Percentiles rank a stretch among this genome's conserved stretches.
Evolutionary conservation across 2,888 invertebrate species (phyloP).

Genomic region (Adelphocoris suturalis): DNA sequence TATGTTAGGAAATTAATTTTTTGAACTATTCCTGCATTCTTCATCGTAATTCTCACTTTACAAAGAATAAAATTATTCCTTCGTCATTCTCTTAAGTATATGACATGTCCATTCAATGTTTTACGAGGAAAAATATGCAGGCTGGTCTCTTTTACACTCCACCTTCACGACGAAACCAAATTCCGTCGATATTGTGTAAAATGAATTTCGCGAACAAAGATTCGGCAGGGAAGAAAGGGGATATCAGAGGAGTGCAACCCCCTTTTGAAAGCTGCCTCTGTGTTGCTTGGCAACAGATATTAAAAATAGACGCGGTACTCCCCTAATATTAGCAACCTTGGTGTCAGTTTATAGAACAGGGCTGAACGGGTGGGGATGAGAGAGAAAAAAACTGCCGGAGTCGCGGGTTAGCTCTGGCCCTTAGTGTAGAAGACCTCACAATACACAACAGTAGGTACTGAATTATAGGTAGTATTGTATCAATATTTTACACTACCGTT

Average conservation of each 20-base stretch:
- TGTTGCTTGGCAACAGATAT: conserved; percentile 59
- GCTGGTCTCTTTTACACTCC: no score
- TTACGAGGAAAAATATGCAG: no score
- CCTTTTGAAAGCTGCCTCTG: conserved; percentile 7
- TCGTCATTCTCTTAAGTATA: no score
- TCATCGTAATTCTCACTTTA: no score
- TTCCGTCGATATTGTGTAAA: background rate
- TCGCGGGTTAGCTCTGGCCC: background rate
- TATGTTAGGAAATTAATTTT: no score
- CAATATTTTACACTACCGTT: no score
- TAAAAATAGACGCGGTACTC: conserved; percentile 57
- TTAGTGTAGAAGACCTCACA: background rate
- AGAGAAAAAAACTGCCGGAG: conserved; percentile 21
- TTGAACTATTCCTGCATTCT: no score
- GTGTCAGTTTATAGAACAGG: conserved; percentile 59
- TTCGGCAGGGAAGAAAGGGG: background rate
- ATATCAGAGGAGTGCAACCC: background rate
- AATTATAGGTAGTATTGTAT: no score
- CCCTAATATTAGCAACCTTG: conserved; percentile 68
- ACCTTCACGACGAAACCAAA: no score
- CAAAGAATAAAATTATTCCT: no score
- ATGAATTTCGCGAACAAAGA: conserved; percentile 24
- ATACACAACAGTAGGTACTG: background rate
- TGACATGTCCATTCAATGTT: no score
- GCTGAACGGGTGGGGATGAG: conserved; percentile 15